Conservation (phyloP, 2,113 vertebrate genomes). For the Caretta caretta region DNA sequence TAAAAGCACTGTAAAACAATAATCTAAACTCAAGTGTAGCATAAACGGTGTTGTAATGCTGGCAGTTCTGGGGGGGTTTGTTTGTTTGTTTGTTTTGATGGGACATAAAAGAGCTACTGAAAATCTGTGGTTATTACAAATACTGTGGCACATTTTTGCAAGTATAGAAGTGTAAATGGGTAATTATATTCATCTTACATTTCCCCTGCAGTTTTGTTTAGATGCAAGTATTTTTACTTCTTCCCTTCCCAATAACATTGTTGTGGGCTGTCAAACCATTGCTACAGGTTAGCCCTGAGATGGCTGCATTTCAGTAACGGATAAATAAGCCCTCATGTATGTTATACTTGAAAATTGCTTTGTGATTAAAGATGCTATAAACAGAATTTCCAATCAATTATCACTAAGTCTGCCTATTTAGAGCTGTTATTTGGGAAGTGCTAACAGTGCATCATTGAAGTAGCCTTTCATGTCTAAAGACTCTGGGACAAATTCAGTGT, state of each 20-base stretch:
- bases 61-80: not conserved
- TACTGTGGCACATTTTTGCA: not conserved
- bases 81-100: not conserved
- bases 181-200: not conserved
- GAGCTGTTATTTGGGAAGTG: not conserved
- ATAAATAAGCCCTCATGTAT: not conserved
- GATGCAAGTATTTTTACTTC: not conserved
- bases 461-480: not conserved
- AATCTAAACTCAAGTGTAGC: fast-evolving
- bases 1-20: not conserved
- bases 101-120: not conserved
- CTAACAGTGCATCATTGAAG: not conserved
- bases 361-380: not conserved
- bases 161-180: not conserved
- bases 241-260: not conserved
- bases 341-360: not conserved
- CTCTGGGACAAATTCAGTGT: not conserved
- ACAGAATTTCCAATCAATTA: not conserved
- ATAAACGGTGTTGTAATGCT: not conserved
- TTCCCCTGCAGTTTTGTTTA: conserved; percentile 2
- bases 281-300: not conserved
- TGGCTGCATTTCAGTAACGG: not conserved
- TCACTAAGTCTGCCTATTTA: conserved; percentile 25
- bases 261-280: not conserved
- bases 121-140: conserved; percentile 12